phyloP scores from a whole-genome alignment of 2,797 vertebrate species.

The Thunnus albacares region DNA sequence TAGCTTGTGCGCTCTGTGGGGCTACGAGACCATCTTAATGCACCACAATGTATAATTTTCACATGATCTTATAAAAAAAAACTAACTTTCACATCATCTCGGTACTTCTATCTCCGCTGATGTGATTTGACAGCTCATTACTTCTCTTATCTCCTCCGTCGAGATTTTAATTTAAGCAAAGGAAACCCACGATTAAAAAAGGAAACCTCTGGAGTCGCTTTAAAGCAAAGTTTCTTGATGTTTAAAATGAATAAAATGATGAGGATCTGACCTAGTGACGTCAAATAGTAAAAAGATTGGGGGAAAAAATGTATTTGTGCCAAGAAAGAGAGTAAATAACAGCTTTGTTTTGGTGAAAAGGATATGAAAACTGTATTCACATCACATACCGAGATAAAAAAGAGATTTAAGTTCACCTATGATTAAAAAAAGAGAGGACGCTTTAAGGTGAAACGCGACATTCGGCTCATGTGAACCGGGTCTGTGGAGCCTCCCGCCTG shows the following conservation, averaged over 20 bases:
- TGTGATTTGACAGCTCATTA: neutral
- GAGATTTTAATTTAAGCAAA: neutral
- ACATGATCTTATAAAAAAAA: slow-evolving; percentile 25
- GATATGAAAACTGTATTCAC: slow-evolving; percentile 13
- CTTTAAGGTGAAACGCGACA: slow-evolving; percentile 54
- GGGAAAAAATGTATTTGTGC: neutral
- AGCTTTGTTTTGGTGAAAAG: neutral
- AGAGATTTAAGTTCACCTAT: slow-evolving; percentile 19
- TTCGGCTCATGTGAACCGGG: slow-evolving; percentile 24
- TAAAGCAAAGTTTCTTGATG: too few relatives aligned
- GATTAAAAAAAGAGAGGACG: neutral
- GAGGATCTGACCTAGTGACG: neutral
- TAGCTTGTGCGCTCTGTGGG: neutral
- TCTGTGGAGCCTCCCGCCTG: slow-evolving; percentile 32
- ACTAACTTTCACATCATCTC: neutral
- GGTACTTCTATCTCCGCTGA: neutral
- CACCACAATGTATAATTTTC: slow-evolving; percentile 11
- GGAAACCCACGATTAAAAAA: neutral
- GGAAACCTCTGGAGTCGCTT: neutral
- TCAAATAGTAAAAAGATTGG: neutral
- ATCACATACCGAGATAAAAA: neutral
- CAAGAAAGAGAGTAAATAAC: neutral
- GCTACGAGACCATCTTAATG: neutral
- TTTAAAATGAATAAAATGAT: neutral
- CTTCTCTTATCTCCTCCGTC: neutral